phyloP scores from a whole-genome alignment of 1,140 invertebrate species.

The Achroia grisella region DNA sequence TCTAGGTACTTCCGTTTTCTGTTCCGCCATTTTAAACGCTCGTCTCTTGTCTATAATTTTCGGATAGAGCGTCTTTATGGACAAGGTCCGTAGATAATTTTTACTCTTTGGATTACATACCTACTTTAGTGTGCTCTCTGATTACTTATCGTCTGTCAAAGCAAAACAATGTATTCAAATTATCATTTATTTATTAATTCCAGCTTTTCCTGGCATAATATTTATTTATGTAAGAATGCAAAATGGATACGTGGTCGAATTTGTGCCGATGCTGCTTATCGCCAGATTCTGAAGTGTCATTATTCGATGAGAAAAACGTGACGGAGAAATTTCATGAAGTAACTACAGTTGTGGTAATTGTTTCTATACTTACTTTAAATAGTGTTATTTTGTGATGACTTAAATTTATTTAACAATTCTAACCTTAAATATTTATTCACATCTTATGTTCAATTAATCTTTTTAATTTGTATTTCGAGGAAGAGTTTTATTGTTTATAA shows the following conservation, averaged over 20 bases:
- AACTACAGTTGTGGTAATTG: constrained; percentile 55
- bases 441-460: too few relatives aligned
- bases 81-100: constrained; percentile 72
- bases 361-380: too few relatives aligned
- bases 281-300: constrained; percentile 48
- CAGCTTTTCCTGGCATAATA: constrained; percentile 44
- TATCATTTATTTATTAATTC: constrained; percentile 37
- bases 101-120: constrained; percentile 70
- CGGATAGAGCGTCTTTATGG: constrained; percentile 68
- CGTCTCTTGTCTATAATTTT: constrained; percentile 65
- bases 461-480: too few relatives aligned
- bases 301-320: constrained; percentile 43
- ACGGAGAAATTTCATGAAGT: constrained; percentile 56
- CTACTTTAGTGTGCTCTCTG: constrained; percentile 50
- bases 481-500: too few relatives aligned
- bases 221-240: constrained; percentile 40
- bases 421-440: too few relatives aligned
- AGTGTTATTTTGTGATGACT: too few relatives aligned
- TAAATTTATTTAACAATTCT: too few relatives aligned
- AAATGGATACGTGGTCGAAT: constrained; percentile 65
- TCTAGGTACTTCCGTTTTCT: not conserved
- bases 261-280: constrained; percentile 64
- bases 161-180: constrained; percentile 50
- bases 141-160: constrained; percentile 51
- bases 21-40: constrained; percentile 55